Base-by-base conservation (phyloP, 2,113 vertebrate species). In the Grallaria varia region DNA sequence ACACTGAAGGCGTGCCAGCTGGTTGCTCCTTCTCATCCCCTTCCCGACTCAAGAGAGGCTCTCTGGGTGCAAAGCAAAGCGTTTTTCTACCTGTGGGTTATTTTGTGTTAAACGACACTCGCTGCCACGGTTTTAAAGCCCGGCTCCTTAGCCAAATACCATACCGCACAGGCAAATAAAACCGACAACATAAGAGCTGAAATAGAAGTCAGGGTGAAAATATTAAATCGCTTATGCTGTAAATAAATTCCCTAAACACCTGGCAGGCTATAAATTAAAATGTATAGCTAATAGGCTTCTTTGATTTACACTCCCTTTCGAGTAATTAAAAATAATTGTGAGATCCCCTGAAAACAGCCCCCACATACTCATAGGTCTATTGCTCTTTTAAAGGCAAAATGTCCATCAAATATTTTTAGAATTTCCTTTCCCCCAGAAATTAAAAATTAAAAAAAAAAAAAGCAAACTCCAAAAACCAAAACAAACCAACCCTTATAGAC, bases 291-390 rank as follows among this genome's bases (percentile, higher is more conserved):
- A 84, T 78, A 87, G 58, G 39, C 23, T 74, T 49, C 80, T 96
- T 95, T 95, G 89, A 91, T 95, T 95, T 88, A 74, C 72, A 40
- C 27, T 94, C 37, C 74, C 84, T 97, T 95, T 96, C 40, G 71
- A 67, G 88, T 93, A 94, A 95, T 95, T 96, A 97, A 94, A 97
- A 93, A 72, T 84, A 92, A 95, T 94, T 73, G 44, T 64, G 53
- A 81, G 64, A 73, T 28, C 23, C 47, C 66, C 50, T 44, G 59
- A 86, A 91, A 88, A 75, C 21, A 72, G 7, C 28, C 59, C 50
- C 14, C 66, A 14, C 56, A 23, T 56, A 47, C 68, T 73, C 76
- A 72, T 2, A 77, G 16, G 10, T 90, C 72, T 67, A 9, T 82
- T 82, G 62, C 84, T 97, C 39, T 79, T 42, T 91, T 95, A 96